Conservation (phyloP, 2,888 invertebrate genomes). For the Acrocyrtus sp. region DNA sequence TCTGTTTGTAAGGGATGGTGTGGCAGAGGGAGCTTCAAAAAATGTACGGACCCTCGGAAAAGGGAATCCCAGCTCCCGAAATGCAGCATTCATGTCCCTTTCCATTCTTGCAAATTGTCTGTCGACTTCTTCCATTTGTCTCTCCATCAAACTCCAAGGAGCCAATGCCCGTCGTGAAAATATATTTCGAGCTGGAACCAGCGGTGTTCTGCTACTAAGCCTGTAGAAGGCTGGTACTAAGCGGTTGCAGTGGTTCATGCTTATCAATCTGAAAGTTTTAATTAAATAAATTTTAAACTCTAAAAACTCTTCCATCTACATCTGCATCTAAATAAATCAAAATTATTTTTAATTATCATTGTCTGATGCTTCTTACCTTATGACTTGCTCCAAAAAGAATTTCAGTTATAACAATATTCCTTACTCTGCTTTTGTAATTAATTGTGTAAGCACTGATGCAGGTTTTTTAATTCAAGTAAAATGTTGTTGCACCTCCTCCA, state of each 20-base stretch:
- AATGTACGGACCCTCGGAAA: not conserved
- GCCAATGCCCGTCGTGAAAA: constrained; percentile 9
- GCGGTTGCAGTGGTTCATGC: not conserved
- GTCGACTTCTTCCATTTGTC: constrained; percentile 45
- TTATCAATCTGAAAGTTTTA: too few species aligned
- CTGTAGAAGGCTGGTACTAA: not conserved
- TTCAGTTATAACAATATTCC: too few species aligned
- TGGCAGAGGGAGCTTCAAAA: not conserved
- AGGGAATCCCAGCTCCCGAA: constrained; percentile 7
- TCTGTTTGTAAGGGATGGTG: constrained; percentile 1
- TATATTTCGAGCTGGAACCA: constrained; percentile 2
- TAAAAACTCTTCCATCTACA: too few species aligned
- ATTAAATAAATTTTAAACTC: too few species aligned
- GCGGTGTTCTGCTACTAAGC: not conserved
- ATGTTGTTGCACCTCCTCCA: too few species aligned
- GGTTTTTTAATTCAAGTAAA: too few species aligned
- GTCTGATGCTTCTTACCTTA: too few species aligned
- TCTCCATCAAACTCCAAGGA: constrained; percentile 29
- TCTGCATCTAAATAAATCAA: too few species aligned
- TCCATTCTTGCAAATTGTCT: constrained; percentile 48
- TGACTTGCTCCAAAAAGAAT: too few species aligned
- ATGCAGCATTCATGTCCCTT: constrained; percentile 39
- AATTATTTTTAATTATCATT: too few species aligned
- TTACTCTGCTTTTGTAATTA: too few species aligned
- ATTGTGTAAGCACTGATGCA: too few species aligned